Base-by-base conservation (phyloP, 1,140 invertebrate species). In the Portunus trituberculatus region DNA sequence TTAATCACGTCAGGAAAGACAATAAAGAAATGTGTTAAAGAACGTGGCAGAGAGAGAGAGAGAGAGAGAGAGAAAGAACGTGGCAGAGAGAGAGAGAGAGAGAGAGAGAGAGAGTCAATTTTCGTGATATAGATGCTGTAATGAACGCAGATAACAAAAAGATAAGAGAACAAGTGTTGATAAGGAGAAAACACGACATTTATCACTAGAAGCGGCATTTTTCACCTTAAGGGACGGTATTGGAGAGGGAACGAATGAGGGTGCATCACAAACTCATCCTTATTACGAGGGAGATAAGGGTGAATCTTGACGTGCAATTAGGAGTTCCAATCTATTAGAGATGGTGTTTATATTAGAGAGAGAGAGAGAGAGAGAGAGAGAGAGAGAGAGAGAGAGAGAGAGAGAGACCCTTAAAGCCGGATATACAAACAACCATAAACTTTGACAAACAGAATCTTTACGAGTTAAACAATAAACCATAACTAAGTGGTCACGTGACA, bases 391-490 rank as follows among this genome's bases (percentile, higher is more conserved):
- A 88, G n/a, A 88, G 28, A 46, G 86, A 88, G 20, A 88, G 31
- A 88, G 86, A 28, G 45, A 32, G 20, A 29, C 45, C 12, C 32
- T 39, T 31, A 32, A 76, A 76, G 12, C 67, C 12, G 67, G 20
- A 76, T n/a, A n/a, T 76, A 76, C 67, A 76, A 76, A 76, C 67
- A 76, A 25, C 25, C 20, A n/a, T 76, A 76, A 76, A 76, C 20
- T 76, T 76, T 76, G 67, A 76, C 67, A 76, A 76, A 76, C 67
- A 76, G 20, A 76, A 76, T n/a, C 67, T 76, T 76, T 76, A 76
- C 67, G 67, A 76, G 67, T n/a, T n/a, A 0, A 76, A 76, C 67
- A 76, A 76, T 76, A 76, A 76, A 76, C 67, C 67, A n/a, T 76
- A n/a, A 76, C 67, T 76, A 25, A n/a, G 67, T 7, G 16, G 16